Conservation (phyloP, 2,888 invertebrate genomes). For the Dorcus parallelipipedus region DNA sequence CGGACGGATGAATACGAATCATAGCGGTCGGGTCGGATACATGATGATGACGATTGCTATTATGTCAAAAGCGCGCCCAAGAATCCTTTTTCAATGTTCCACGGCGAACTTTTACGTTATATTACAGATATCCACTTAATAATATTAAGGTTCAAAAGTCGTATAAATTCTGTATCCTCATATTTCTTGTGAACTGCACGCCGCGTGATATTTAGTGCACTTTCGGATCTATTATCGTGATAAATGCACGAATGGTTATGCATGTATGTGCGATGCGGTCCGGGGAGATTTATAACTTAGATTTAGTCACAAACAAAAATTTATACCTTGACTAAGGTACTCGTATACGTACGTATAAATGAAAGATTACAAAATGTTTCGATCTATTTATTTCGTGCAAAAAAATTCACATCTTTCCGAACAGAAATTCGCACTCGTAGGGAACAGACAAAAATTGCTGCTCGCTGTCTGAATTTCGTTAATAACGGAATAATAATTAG, state of each 20-base stretch:
- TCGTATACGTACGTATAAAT: too few species aligned
- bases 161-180: not conserved
- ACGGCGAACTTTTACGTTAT: not conserved
- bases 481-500: slow-evolving; percentile 3
- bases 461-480: too few species aligned
- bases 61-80: slow-evolving; percentile 26
- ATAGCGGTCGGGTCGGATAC: slow-evolving; percentile 34
- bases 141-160: not conserved
- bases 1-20: slow-evolving; percentile 34
- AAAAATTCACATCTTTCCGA: too few species aligned
- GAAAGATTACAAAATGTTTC: too few species aligned
- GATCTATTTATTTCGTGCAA: too few species aligned
- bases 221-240: not conserved
- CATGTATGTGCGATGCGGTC: not conserved
- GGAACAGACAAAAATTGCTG: too few species aligned
- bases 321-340: too few species aligned
- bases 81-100: slow-evolving; percentile 29
- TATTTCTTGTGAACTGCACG: not conserved
- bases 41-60: slow-evolving; percentile 38
- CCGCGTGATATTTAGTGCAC: not conserved
- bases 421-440: too few species aligned
- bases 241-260: not conserved
- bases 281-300: too few species aligned
- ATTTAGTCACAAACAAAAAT: too few species aligned
- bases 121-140: not conserved